phyloP scores from a whole-genome alignment of 1,140 invertebrate species.

The Drosophila teissieri region DNA sequence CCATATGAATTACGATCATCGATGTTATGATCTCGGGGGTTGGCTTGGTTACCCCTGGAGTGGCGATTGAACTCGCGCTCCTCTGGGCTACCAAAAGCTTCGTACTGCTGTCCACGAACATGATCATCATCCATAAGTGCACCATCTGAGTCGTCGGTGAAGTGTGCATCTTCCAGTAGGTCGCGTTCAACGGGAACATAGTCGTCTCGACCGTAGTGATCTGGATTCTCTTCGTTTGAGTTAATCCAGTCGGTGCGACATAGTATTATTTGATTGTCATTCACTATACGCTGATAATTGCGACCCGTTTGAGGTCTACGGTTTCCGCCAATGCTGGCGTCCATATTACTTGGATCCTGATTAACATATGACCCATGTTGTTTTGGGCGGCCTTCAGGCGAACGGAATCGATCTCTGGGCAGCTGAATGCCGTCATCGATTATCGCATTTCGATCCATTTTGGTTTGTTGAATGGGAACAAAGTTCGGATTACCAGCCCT shows the following conservation, averaged over 20 bases:
- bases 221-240: neutral
- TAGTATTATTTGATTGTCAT: slow-evolving; percentile 35
- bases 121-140: neutral
- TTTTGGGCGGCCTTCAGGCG: neutral
- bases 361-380: neutral
- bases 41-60: neutral
- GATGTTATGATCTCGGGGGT: neutral
- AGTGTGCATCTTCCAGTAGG: neutral
- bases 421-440: neutral
- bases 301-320: neutral
- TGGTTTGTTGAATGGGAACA: neutral
- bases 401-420: neutral
- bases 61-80: neutral
- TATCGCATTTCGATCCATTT: neutral
- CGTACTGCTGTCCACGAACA: neutral
- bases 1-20: slow-evolving; percentile 14
- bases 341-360: neutral
- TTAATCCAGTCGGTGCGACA: slow-evolving; percentile 28
- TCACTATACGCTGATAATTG: slow-evolving; percentile 37
- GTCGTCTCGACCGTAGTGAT: too few species aligned
- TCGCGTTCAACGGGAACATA: neutral
- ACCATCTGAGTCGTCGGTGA: neutral
- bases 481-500: neutral
- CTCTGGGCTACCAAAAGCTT: neutral
- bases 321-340: neutral